A percentile compares a stretch with the other conserved stretches of the same genome.
Conservation (phyloP, 1,140 invertebrate genomes). For the Reticulitermes speratus region DNA sequence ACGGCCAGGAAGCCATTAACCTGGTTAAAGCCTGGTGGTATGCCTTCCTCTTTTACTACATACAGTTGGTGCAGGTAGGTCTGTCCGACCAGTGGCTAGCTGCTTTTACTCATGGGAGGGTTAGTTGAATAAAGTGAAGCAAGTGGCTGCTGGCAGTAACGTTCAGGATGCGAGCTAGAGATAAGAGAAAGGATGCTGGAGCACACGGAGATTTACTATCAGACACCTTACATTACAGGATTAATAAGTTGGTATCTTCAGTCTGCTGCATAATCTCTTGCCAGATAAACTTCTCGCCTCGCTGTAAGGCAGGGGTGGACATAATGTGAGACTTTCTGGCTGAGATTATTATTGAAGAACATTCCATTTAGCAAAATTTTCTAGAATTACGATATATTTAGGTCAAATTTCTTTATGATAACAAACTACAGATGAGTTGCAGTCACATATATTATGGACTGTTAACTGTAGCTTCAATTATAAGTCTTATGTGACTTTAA, state of each 20-base stretch:
- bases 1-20: conserved; percentile 25
- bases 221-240: conserved; percentile 19
- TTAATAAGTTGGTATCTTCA: conserved; percentile 26
- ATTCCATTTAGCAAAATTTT: no score
- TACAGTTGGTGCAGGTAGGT: background rate
- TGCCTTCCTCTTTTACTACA: background rate
- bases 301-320: background rate
- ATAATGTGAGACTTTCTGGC: background rate
- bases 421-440: no score
- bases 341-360: no score
- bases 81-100: background rate
- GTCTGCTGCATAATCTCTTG: background rate
- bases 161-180: background rate
- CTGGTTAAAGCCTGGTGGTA: conserved; percentile 1
- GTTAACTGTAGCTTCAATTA: no score
- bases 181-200: background rate
- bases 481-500: no score
- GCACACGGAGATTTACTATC: conserved; percentile 8
- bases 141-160: background rate
- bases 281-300: background rate
- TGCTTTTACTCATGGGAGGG: background rate
- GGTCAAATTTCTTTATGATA: no score
- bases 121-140: background rate
- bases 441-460: no score
- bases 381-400: no score